phyloP scores from a whole-genome alignment of 2,888 invertebrate species.

The Coelopa pilipes region DNA sequence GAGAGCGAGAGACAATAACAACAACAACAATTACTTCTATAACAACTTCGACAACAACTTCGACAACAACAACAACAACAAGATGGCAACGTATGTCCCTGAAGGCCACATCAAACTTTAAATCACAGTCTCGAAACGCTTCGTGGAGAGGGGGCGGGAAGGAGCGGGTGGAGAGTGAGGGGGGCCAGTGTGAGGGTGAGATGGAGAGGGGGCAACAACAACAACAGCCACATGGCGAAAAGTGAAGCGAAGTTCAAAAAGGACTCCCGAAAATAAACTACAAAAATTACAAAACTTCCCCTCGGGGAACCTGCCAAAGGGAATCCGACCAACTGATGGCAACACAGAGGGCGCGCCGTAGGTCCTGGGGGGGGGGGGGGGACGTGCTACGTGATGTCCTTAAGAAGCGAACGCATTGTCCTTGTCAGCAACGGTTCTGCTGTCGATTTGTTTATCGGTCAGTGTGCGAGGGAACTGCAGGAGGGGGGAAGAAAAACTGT shows the following conservation, averaged over 20 bases:
- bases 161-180: no score
- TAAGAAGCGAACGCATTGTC: not conserved
- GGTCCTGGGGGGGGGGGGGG: not conserved
- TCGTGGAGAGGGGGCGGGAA: no score
- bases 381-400: constrained; percentile 6
- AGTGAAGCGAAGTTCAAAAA: not conserved
- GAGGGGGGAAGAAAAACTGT: no score
- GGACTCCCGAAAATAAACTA: constrained; percentile 1
- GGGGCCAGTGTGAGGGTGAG: no score
- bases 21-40: no score
- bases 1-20: no score
- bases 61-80: no score
- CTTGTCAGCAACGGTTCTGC: constrained; percentile 8
- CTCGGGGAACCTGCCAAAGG: not conserved
- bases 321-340: not conserved
- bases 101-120: no score
- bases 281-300: not conserved
- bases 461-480: not conserved
- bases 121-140: no score
- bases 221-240: constrained; percentile 1
- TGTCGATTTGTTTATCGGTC: not conserved
- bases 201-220: no score
- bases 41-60: no score
- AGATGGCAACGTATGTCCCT: no score
- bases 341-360: not conserved